These are phyloP conservation scores for Trichacis sp. DNA, from an alignment of 2,888 invertebrate species.

Conservation along the genomic window DNA sequence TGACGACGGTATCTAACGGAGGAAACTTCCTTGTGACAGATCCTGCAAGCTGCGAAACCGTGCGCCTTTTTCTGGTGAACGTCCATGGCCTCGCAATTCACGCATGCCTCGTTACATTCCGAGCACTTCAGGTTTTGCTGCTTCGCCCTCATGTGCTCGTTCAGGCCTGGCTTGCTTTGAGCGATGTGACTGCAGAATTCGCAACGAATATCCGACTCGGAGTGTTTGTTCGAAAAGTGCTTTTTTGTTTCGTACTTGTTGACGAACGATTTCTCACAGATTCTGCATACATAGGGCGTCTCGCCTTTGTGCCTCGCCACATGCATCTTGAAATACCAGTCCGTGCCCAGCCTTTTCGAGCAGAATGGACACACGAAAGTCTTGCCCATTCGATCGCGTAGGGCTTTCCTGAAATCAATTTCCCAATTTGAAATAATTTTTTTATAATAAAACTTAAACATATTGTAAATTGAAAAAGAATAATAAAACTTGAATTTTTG, in stretches of 20 bases:
- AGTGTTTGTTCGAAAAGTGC: constrained; percentile 53
- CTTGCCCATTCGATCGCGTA: constrained; percentile 35
- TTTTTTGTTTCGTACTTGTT: constrained; percentile 56
- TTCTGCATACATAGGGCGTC: constrained; percentile 52
- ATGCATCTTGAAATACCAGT: constrained; percentile 64
- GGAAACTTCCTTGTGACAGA: constrained; percentile 36
- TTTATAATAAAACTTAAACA: constrained; percentile 19
- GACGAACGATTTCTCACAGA: constrained; percentile 56
- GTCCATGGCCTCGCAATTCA: constrained; percentile 40
- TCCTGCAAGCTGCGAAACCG: constrained; percentile 39
- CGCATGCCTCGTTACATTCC: constrained; percentile 43
- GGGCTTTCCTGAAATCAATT: constrained; percentile 26
- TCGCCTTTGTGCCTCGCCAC: constrained; percentile 59
- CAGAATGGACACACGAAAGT: constrained; percentile 58
- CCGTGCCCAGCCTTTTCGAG: constrained; percentile 58
- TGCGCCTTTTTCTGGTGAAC: constrained; percentile 45
- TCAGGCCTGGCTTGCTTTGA: constrained; percentile 33
- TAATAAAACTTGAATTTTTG: too few species aligned
- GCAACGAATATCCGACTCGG: constrained; percentile 44
- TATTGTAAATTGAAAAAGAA: constrained; percentile 16
- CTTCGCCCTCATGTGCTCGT: constrained; percentile 44
- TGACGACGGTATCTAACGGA: constrained; percentile 39
- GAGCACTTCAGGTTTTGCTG: constrained; percentile 38
- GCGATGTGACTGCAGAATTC: constrained; percentile 43
- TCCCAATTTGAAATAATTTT: neutral